These are phyloP conservation scores for Macrosteles quadrilineatus DNA, from an alignment of 1,140 invertebrate species.

Conservation along the genomic window DNA sequence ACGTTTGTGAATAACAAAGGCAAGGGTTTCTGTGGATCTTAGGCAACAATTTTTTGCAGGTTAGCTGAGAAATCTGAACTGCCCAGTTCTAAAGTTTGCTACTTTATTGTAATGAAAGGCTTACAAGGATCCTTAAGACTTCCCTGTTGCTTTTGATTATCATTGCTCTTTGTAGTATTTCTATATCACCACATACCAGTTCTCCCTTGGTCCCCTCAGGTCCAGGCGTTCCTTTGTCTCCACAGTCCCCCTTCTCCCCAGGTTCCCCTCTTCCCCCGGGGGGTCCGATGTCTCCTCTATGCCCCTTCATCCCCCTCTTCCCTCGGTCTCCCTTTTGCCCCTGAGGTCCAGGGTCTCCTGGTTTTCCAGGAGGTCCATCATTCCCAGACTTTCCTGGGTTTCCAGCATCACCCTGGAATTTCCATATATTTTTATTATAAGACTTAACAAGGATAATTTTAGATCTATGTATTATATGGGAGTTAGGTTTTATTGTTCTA, in stretches of 20 bases:
- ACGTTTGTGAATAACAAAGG: too few relatives aligned
- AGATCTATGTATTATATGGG: too few relatives aligned
- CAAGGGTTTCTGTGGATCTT: too few relatives aligned
- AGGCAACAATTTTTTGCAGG: too few relatives aligned
- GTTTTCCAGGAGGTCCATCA: conserved; percentile 64
- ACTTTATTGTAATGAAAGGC: too few relatives aligned
- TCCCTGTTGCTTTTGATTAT: too few relatives aligned
- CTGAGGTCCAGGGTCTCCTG: conserved; percentile 61
- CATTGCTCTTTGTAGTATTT: too few relatives aligned
- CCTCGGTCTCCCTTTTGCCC: conserved; percentile 66
- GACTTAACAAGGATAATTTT: too few relatives aligned
- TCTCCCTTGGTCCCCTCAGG: conserved; percentile 65
- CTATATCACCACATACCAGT: conserved; percentile 61
- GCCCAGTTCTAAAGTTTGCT: too few relatives aligned
- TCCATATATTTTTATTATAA: not conserved
- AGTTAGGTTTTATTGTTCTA: too few relatives aligned
- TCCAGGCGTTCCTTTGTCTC: conserved; percentile 67
- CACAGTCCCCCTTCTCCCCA: conserved; percentile 63
- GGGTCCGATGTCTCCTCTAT: conserved; percentile 68
- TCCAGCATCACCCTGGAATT: conserved; percentile 63
- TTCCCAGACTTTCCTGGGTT: conserved; percentile 65
- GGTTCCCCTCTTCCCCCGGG: conserved; percentile 70
- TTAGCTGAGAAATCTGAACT: too few relatives aligned
- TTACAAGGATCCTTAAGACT: too few relatives aligned
- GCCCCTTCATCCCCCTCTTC: conserved; percentile 68